Percentiles rank a stretch among this genome's conserved stretches.
Conservation (phyloP, 2,113 vertebrate genomes). For the Marcusenius ussheri region DNA sequence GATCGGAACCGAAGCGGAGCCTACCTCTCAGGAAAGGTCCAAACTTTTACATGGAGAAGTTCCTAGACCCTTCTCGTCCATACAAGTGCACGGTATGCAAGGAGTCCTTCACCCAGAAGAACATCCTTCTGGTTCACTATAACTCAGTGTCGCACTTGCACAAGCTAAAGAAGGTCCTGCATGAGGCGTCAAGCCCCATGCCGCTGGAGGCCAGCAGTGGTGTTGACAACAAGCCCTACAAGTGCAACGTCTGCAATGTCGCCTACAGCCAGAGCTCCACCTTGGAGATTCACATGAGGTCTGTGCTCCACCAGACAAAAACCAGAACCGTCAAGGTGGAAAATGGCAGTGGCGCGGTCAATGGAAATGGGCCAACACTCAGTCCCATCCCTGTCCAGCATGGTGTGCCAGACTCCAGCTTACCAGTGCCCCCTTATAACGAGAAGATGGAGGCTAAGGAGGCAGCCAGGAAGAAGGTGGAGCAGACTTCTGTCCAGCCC, state of each 20-base stretch:
- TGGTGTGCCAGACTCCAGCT: conserved; percentile 71
- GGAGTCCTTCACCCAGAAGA: conserved; percentile 98
- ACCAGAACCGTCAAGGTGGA: conserved; percentile 94
- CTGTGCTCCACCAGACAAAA: conserved; percentile 98
- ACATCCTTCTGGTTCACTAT: conserved; percentile 97
- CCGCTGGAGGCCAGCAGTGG: conserved; percentile 85
- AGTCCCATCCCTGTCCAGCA: conserved; percentile 69
- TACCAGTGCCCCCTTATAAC: conserved; percentile 81
- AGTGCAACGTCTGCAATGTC: conserved; percentile 96
- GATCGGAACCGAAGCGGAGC: conserved; percentile 93
- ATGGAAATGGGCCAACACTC: conserved; percentile 61
- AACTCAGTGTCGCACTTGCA: conserved; percentile 98
- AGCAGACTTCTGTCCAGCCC: conserved; percentile 75
- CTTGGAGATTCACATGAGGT: conserved; percentile 98
- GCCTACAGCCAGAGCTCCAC: conserved; percentile 99
- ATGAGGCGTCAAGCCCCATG: conserved; percentile 93
- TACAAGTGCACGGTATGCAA: conserved; percentile 99
- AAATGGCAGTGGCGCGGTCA: conserved; percentile 60
- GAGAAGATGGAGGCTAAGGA: conserved; percentile 96
- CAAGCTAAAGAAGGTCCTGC: conserved; percentile 96
- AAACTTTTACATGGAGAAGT: conserved; percentile 99
- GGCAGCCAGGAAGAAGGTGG: conserved; percentile 79
- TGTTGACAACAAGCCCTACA: conserved; percentile 95
- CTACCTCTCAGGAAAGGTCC: conserved; percentile 97
- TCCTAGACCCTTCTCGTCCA: conserved; percentile 94